Evolutionary conservation across 2,113 vertebrate genomes (phyloP), one percentile per base, ranked within the genome.

Genomic region (Cromileptes altivelis): DNA sequence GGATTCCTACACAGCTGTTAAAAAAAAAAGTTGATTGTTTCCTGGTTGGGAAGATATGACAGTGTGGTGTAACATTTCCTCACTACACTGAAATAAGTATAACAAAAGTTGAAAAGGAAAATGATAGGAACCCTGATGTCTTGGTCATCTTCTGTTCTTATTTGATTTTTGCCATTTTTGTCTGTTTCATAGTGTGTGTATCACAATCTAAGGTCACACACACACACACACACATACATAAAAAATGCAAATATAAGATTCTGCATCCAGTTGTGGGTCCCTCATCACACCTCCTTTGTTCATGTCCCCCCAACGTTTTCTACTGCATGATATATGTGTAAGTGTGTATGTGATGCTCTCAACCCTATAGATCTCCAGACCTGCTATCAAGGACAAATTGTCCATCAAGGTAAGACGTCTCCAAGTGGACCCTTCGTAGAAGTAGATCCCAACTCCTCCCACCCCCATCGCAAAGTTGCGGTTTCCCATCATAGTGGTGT

Each of bases 301-400:
- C 64, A 70, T 68, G 33, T 68, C 77, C 81, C 45, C 52, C 69
- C 84, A 23, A 45, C 30, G 40, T 89, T 89, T 89, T 90, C 87
- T 93, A 78, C 78, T 93, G 94, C 95, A 95, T 95, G 93, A 94
- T 93, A 67, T 93, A 79, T 94, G 85, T 93, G 92, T 92, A 88
- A 90, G 93, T 90, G 92, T 91, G 86, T 91, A 84, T 94, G 90
- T 94, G 93, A 94, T 95, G 90, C 94, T 96, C 93, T 94, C 94
- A 93, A 93, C 93, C 86, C 92, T 88, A 90, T 95, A 96, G 94
- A 96, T 96, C 92, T 89, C 93, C 93, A 94, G 94, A 95, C 70
- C 95, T 91, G 82, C 92, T 81, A 92, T 95, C 93, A 94, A 95
- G 91, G 94, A 94, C 92, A 95, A 94, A 95, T 93, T 95, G 91